Conservation (phyloP, 2,113 vertebrate genomes). For the Chloroceryle aenea region DNA sequence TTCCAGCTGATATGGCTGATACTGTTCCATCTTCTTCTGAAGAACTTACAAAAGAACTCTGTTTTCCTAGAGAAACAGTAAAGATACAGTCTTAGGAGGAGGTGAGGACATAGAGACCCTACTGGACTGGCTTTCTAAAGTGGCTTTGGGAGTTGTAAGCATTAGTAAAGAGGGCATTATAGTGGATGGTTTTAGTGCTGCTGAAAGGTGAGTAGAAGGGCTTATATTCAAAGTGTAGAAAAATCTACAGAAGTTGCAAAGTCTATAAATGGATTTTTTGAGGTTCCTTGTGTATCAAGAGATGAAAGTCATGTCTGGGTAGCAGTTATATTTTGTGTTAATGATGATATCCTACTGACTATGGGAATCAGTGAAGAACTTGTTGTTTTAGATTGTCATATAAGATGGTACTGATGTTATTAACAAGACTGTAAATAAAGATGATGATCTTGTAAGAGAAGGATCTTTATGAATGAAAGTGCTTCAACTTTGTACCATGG, state of each 20-base stretch:
- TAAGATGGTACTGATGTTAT: not conserved
- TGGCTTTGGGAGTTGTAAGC: not conserved
- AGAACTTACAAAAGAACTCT: slow-evolving; percentile 12
- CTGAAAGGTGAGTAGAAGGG: not conserved
- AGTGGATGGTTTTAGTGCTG: not conserved
- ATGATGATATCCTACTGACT: not conserved
- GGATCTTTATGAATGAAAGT: not conserved
- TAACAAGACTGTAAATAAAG: not conserved
- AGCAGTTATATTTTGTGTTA: not conserved
- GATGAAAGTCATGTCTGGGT: not conserved
- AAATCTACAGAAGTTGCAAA: not conserved
- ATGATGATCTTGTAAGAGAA: not conserved
- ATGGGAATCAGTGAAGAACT: not conserved
- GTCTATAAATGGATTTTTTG: not conserved
- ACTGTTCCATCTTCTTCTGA: slow-evolving; percentile 25
- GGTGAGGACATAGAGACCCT: not conserved
- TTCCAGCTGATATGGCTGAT: not conserved
- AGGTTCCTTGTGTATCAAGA: not conserved
- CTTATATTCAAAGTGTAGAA: not conserved
- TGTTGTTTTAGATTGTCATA: not conserved
- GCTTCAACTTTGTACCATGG: not conserved
- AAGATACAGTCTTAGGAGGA: not conserved
- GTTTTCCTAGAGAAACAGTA: slow-evolving; percentile 51
- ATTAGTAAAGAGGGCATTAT: not conserved
- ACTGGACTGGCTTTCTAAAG: not conserved